phyloP scores from a whole-genome alignment of 2,113 vertebrate genomes.

The Lampris incognitus region DNA sequence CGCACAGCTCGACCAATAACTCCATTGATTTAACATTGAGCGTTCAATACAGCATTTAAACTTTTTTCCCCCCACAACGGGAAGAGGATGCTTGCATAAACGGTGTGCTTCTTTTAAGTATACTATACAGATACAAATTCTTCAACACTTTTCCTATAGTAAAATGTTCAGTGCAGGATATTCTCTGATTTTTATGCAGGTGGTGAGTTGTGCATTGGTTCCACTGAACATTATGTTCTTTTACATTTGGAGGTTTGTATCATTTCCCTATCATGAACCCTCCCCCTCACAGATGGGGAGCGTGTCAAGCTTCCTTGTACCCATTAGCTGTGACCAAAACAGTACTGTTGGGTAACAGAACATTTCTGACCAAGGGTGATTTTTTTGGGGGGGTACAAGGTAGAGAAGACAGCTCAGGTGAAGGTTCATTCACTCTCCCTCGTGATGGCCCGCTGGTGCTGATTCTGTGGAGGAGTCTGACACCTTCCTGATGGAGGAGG shows the following conservation, averaged over 20 bases:
- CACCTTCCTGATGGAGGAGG: conserved; percentile 73
- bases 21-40: background rate
- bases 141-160: background rate
- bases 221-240: too few relatives aligned
- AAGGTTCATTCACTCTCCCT: conserved; percentile 31
- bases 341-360: too few relatives aligned
- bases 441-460: background rate
- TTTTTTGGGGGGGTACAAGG: too few relatives aligned
- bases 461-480: conserved; percentile 55
- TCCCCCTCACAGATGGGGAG: too few relatives aligned
- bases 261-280: too few relatives aligned
- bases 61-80: too few relatives aligned
- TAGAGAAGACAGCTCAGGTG: background rate
- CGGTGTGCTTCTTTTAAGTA: background rate
- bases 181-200: background rate
- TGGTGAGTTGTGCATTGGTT: too few relatives aligned
- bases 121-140: background rate
- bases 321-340: too few relatives aligned
- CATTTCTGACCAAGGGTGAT: too few relatives aligned
- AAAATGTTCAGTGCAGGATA: background rate
- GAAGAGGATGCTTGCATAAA: background rate
- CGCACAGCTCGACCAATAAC: background rate
- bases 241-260: too few relatives aligned
- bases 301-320: too few relatives aligned
- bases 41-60: background rate